phyloP scores from a whole-genome alignment of 2,888 invertebrate species.

The Drosophila antonietae region DNA sequence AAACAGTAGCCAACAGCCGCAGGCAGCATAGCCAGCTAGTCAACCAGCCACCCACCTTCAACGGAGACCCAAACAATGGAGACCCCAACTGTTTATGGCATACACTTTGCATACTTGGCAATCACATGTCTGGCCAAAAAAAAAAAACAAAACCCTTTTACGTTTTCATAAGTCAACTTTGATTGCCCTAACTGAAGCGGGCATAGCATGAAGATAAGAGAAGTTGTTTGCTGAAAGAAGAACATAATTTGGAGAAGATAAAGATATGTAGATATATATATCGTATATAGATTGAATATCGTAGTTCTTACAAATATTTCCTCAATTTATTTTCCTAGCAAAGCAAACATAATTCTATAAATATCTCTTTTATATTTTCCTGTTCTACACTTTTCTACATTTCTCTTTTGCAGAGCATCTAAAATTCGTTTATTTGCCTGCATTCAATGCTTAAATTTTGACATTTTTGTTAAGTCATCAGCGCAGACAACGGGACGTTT shows the following conservation, averaged over 20 bases:
- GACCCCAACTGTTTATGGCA: slow-evolving; percentile 42
- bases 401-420: slow-evolving; percentile 35
- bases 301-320: too few relatives aligned
- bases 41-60: slow-evolving; percentile 62
- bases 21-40: slow-evolving; percentile 14
- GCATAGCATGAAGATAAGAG: not conserved
- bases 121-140: slow-evolving; percentile 55
- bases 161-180: slow-evolving; percentile 35
- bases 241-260: not conserved
- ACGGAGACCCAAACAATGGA: slow-evolving; percentile 52
- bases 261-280: not conserved
- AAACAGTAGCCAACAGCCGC: slow-evolving; percentile 37
- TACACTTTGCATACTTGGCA: slow-evolving; percentile 51
- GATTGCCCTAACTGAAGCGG: slow-evolving; percentile 14
- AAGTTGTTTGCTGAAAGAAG: not conserved
- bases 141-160: slow-evolving; percentile 50
- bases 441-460: slow-evolving; percentile 51
- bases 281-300: too few relatives aligned
- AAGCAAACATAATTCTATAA: not conserved
- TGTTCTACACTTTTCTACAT: not conserved
- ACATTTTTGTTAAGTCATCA: slow-evolving; percentile 81
- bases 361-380: not conserved
- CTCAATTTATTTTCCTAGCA: too few relatives aligned
- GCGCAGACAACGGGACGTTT: slow-evolving; percentile 67
- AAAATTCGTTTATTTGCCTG: slow-evolving; percentile 22